Percentiles rank a stretch among this genome's conserved stretches.
These are phyloP conservation scores for Chanos chanos DNA, from an alignment of 2,797 vertebrate genomes.

Conservation along the genomic window DNA sequence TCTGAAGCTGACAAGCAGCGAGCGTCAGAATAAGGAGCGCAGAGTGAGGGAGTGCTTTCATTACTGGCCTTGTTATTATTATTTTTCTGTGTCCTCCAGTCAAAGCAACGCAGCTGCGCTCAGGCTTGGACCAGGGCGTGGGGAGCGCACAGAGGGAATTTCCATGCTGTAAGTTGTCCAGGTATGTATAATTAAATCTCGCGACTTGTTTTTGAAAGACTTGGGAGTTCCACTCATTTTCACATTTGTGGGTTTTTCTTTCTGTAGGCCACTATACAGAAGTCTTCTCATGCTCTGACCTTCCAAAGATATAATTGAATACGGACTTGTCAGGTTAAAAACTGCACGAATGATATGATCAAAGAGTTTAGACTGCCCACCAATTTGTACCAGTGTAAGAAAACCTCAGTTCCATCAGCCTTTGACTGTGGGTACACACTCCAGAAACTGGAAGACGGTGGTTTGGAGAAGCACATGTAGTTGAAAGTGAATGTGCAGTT, in stretches of 20 bases:
- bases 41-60: constrained; percentile 26
- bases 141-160: constrained; percentile 56
- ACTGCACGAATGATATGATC: no score
- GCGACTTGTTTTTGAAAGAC: constrained; percentile 67
- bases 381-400: no score
- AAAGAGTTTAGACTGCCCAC: no score
- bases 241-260: constrained; percentile 57
- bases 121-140: constrained; percentile 26
- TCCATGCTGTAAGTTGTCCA: constrained; percentile 72
- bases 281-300: constrained; percentile 28
- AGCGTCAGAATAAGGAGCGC: constrained; percentile 34
- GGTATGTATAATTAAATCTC: constrained; percentile 75
- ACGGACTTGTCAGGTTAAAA: no score
- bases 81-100: constrained; percentile 49
- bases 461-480: no score
- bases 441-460: no score
- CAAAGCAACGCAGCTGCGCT: constrained; percentile 44
- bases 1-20: constrained; percentile 45
- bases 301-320: neutral
- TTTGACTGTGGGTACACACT: no score
- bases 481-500: neutral
- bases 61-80: constrained; percentile 59
- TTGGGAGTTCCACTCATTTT: constrained; percentile 67
- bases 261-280: constrained; percentile 33
- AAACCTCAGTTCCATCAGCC: no score